Conservation (phyloP, 2,888 invertebrate species). For the Agrochola lychnidis region DNA sequence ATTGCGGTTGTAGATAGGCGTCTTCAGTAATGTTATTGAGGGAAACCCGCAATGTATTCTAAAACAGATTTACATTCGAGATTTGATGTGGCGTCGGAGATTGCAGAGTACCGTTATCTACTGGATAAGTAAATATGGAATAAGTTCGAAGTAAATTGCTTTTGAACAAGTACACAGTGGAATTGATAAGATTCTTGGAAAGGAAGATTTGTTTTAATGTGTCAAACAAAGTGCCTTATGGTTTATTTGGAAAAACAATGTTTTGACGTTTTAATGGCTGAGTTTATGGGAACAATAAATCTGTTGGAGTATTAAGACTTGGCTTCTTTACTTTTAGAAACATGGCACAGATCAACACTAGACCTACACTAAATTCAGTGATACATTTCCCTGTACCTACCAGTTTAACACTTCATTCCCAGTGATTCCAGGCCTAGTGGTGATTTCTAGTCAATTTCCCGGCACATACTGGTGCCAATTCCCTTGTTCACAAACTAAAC, state of each 20-base stretch:
- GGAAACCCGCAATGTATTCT: constrained; percentile 49
- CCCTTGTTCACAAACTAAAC: too few species aligned
- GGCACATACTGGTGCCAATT: too few species aligned
- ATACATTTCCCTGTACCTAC: neutral
- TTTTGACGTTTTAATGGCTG: neutral
- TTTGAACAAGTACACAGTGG: constrained; percentile 48
- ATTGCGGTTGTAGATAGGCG: constrained; percentile 26
- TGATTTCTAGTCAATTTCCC: neutral
- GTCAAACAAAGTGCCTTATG: constrained; percentile 27
- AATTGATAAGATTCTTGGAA: constrained; percentile 26
- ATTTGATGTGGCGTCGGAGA: constrained; percentile 24
- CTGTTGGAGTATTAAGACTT: neutral
- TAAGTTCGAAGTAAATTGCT: constrained; percentile 55
- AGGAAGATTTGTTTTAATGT: constrained; percentile 40
- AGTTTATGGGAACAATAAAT: neutral
- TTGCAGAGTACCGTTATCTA: constrained; percentile 18
- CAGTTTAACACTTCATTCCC: neutral
- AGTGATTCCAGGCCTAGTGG: neutral
- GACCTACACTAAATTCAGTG: neutral
- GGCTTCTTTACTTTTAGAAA: neutral
- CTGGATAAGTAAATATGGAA: constrained; percentile 49
- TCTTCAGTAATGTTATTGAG: constrained; percentile 33
- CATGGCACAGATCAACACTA: too few species aligned
- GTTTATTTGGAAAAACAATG: constrained; percentile 2
- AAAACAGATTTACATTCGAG: constrained; percentile 35